A percentile compares a stretch with the other conserved stretches of the same genome.
Evolutionary conservation across 2,797 vertebrate genomes (phyloP).

Genomic region (Atherinosoma microstoma): DNA sequence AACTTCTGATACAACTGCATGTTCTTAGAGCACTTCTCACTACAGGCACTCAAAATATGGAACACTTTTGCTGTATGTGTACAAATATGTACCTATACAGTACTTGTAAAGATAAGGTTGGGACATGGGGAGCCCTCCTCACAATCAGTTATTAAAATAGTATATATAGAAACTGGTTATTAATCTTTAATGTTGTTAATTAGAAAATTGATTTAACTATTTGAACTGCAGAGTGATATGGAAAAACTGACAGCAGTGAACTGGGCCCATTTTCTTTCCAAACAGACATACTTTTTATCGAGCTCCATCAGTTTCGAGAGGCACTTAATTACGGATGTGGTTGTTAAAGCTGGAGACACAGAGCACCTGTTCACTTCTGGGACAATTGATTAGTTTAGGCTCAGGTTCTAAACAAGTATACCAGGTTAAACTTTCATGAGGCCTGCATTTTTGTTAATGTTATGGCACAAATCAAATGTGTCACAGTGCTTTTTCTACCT

Average conservation of each 20-base stretch:
- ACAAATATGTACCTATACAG: not conserved
- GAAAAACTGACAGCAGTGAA: not conserved
- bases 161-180: no score
- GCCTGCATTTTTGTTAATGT: no score
- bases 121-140: not conserved
- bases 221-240: not conserved
- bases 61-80: not conserved
- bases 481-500: not conserved
- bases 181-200: no score
- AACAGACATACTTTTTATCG: conserved; percentile 12
- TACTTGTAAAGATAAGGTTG: not conserved
- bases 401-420: conserved; percentile 14
- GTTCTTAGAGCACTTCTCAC: not conserved
- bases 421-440: no score
- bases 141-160: no score
- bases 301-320: conserved; percentile 32
- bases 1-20: not conserved
- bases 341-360: conserved; percentile 28
- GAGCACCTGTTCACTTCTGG: conserved; percentile 37
- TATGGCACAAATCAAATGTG: conserved; percentile 26
- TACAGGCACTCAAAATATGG: no score
- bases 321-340: conserved; percentile 40
- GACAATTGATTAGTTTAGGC: conserved; percentile 26
- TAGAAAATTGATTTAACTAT: not conserved
- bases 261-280: conserved; percentile 5